Conservation (phyloP, 2,113 vertebrate genomes). For the Panthera tigris region DNA sequence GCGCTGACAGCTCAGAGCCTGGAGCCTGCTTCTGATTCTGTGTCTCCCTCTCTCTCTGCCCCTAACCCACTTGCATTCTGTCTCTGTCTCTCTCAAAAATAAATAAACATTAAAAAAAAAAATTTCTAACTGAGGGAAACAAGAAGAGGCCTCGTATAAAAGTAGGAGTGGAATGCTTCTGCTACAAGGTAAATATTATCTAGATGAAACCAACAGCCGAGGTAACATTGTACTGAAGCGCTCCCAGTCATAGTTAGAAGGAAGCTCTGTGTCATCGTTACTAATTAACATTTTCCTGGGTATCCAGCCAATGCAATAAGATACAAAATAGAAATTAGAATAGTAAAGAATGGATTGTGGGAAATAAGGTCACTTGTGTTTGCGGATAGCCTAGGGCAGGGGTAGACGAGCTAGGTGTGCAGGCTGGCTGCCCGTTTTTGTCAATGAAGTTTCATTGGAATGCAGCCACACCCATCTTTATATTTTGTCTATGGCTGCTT, state of each 20-base stretch:
- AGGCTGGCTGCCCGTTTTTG: background rate
- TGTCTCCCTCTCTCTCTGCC: too few relatives aligned
- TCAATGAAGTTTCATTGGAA: background rate
- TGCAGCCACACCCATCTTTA: too few relatives aligned
- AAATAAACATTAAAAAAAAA: too few relatives aligned
- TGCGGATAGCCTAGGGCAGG: background rate
- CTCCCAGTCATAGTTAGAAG: background rate
- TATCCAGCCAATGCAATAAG: background rate
- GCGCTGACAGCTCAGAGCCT: too few relatives aligned
- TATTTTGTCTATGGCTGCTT: background rate
- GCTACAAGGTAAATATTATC: background rate
- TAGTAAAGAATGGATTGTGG: background rate
- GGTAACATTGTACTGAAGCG: background rate
- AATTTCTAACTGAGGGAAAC: background rate
- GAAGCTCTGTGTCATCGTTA: background rate
- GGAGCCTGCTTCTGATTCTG: too few relatives aligned
- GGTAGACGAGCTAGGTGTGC: too few relatives aligned
- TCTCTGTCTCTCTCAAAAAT: too few relatives aligned
- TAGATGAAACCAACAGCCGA: background rate
- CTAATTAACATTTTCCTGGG: background rate
- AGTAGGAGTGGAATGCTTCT: background rate
- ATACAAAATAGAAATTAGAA: background rate
- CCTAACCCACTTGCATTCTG: too few relatives aligned
- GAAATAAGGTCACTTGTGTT: background rate
- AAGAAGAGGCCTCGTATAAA: background rate